phyloP scores from a whole-genome alignment of 2,797 vertebrate genomes.

The Pangasius krempfi region DNA sequence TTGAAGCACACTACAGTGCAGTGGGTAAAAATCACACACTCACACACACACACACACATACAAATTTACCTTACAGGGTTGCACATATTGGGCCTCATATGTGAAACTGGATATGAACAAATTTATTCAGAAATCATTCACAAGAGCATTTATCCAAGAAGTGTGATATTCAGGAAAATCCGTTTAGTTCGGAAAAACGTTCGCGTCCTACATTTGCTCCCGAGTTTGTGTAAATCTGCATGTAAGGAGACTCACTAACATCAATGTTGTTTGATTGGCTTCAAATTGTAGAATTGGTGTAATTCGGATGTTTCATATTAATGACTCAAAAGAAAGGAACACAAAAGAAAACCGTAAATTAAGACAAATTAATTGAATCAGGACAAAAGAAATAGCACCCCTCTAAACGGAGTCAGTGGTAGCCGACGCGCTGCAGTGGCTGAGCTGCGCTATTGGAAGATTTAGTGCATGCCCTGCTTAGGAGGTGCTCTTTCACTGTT shows the following conservation, averaged over 20 bases:
- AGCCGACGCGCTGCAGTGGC: neutral
- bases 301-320: neutral
- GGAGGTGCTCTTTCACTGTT: neutral
- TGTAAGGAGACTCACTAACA: neutral
- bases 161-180: neutral
- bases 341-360: neutral
- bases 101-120: neutral
- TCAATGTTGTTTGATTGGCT: neutral
- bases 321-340: neutral
- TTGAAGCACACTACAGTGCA: conserved; percentile 88
- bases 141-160: neutral
- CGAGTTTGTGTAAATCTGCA: neutral
- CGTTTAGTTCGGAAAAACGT: neutral
- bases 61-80: neutral
- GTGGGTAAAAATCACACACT: conserved; percentile 75
- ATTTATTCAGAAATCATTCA: neutral
- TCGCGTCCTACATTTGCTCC: neutral
- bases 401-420: neutral
- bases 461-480: neutral
- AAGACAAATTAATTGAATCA: neutral
- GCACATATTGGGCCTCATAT: neutral
- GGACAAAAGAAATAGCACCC: neutral
- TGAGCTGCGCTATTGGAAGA: neutral
- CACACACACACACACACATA: conserved; percentile 15
- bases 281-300: neutral